Conservation (phyloP, 1,140 invertebrate genomes). For the Leptopilina clavipes region DNA sequence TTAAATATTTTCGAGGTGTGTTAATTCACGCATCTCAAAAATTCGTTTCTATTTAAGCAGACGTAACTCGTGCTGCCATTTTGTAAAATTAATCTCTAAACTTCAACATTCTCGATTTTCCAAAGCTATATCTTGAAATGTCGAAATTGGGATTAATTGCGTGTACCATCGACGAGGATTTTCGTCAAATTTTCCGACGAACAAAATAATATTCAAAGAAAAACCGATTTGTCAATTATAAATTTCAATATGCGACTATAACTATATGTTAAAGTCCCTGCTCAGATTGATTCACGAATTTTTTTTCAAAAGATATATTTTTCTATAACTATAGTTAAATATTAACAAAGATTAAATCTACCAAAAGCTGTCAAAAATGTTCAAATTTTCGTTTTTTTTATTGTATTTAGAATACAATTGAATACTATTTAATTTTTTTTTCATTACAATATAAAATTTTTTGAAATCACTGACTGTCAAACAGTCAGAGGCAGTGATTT, state of each 20-base stretch:
- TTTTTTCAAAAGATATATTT: no score
- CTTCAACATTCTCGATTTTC: not conserved
- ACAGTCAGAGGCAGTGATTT: no score
- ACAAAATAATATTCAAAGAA: slow-evolving; percentile 22
- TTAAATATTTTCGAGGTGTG: not conserved
- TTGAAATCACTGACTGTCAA: no score
- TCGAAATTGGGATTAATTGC: not conserved
- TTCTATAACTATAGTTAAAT: no score
- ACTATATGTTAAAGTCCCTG: no score
- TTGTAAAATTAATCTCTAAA: not conserved
- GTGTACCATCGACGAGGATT: not conserved
- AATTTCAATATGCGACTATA: slow-evolving; percentile 2
- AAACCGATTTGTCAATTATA: slow-evolving; percentile 45
- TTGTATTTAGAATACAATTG: no score
- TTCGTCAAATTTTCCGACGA: not conserved
- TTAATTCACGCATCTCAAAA: not conserved
- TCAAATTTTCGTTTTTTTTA: no score
- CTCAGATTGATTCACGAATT: no score
- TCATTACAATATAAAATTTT: not conserved
- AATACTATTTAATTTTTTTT: not conserved
- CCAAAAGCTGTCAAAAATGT: no score
- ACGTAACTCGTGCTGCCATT: not conserved
- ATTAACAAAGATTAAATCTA: no score
- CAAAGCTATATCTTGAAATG: not conserved
- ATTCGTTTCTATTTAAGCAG: not conserved